Conservation (phyloP, 2,888 invertebrate genomes). For the Troides oblongomaculatus region DNA sequence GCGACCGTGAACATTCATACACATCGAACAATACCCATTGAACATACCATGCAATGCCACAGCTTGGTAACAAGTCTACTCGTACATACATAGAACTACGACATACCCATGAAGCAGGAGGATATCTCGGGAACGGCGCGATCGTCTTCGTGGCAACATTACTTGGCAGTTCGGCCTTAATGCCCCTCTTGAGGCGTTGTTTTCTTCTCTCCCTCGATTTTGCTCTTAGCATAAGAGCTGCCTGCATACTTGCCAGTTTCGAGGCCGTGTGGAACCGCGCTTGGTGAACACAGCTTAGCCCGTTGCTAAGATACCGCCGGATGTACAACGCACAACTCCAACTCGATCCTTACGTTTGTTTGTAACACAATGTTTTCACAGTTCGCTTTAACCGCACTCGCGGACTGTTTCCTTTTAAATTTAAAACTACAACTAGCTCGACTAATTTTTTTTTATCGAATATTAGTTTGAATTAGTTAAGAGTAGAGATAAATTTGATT, state of each 20-base stretch:
- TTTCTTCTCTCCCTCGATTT: slow-evolving; percentile 92
- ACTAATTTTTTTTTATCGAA: slow-evolving; percentile 37
- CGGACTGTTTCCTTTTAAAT: slow-evolving; percentile 35
- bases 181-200: slow-evolving; percentile 86
- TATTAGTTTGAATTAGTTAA: slow-evolving; percentile 30
- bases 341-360: slow-evolving; percentile 26
- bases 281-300: slow-evolving; percentile 49
- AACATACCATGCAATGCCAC: slow-evolving; percentile 36
- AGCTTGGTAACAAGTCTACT: slow-evolving; percentile 28
- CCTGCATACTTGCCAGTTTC: slow-evolving; percentile 90
- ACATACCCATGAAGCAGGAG: slow-evolving; percentile 88
- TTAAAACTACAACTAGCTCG: slow-evolving; percentile 53
- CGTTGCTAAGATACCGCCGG: slow-evolving; percentile 35
- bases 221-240: slow-evolving; percentile 94
- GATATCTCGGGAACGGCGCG: slow-evolving; percentile 92
- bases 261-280: slow-evolving; percentile 57
- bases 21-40: slow-evolving; percentile 17
- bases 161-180: slow-evolving; percentile 89
- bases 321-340: slow-evolving; percentile 31
- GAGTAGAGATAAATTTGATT: slow-evolving; percentile 40
- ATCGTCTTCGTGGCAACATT: slow-evolving; percentile 93
- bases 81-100: slow-evolving; percentile 32
- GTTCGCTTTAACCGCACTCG: slow-evolving; percentile 31
- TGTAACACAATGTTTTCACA: slow-evolving; percentile 30
- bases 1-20: background rate